Evolutionary conservation across 2,797 vertebrate species (phyloP), one percentile per base, ranked within the genome.

Genomic region (Rhabdophis nuchalis): DNA sequence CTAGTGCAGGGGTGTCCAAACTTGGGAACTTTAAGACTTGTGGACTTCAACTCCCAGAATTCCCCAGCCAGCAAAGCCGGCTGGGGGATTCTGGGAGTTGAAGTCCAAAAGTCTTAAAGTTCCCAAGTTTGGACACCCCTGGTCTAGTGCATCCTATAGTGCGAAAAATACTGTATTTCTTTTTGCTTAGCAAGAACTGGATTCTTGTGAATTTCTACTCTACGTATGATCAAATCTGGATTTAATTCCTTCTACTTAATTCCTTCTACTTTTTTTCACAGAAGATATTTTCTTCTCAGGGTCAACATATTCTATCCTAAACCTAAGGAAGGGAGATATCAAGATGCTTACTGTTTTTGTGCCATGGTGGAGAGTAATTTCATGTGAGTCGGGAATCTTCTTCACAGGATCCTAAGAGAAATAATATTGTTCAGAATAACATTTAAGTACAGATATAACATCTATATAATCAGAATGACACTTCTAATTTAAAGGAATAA

Each of bases 351-450:
- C 99, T 11, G 98, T 98, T 97, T 98, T 99, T 57, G 97, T 98
- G 96, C 99, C 99, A 27, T 99, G 99, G 91, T 98, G 98, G 64
- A 99, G 97, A 0, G 98, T 99, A 96, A 99, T 99, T 96, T 99
- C 99, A 96, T 99, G 99, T 6, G 98, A 98, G 95, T 99, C 99
- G 92, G 99, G 99, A 96, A 99, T 99, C 97, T 97, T 99, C 97
- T 98, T 99, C 72, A 99, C 96, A 91, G 99, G 99, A 94, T 98
- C 98, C 99, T 99, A 89, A 41, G 90, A 95, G 60, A 8, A 32
- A 90, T 29, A 93, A 87, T 88, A 91, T 85, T 13, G 46, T 1
- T 1, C 0, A 27, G 72, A 77, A 68, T 87, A 90, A 16, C 86
- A 57, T 56, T 89, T 87, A 46, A 61, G 53, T 56, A 85, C 27